These are phyloP conservation scores for Drosophila picticornis DNA, from an alignment of 2,888 invertebrate genomes.

Conservation along the genomic window DNA sequence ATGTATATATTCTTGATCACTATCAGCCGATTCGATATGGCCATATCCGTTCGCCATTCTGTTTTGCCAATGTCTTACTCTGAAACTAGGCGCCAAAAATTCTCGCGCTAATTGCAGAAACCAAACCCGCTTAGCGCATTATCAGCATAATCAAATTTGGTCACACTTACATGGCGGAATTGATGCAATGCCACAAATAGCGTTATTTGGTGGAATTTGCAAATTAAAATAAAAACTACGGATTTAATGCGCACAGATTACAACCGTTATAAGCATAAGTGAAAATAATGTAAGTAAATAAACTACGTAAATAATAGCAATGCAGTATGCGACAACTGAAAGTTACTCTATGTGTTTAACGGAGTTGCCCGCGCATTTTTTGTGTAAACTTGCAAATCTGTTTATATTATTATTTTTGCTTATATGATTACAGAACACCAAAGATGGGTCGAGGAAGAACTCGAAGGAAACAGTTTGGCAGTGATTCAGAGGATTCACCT, in stretches of 20 bases:
- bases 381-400: neutral
- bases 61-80: neutral
- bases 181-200: neutral
- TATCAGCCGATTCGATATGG: neutral
- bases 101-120: neutral
- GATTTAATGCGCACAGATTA: neutral
- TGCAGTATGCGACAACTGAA: neutral
- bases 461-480: constrained; percentile 36
- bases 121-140: neutral
- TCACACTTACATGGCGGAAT: constrained; percentile 14
- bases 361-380: constrained; percentile 45
- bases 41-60: neutral
- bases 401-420: neutral
- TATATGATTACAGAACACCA: constrained; percentile 3
- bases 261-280: neutral
- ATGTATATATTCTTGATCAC: neutral
- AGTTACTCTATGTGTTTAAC: neutral
- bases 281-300: constrained; percentile 7
- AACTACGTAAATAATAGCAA: neutral
- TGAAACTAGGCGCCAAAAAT: neutral
- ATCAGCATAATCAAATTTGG: constrained; percentile 1
- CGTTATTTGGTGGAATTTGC: neutral
- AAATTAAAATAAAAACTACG: neutral
- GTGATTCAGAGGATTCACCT: neutral
- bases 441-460: constrained; percentile 32